Evolutionary conservation across 53 echinoderm and acorn worm species (phyloP), one percentile per base, ranked within the genome.

Genomic region (Paracentrotus lividus): DNA sequence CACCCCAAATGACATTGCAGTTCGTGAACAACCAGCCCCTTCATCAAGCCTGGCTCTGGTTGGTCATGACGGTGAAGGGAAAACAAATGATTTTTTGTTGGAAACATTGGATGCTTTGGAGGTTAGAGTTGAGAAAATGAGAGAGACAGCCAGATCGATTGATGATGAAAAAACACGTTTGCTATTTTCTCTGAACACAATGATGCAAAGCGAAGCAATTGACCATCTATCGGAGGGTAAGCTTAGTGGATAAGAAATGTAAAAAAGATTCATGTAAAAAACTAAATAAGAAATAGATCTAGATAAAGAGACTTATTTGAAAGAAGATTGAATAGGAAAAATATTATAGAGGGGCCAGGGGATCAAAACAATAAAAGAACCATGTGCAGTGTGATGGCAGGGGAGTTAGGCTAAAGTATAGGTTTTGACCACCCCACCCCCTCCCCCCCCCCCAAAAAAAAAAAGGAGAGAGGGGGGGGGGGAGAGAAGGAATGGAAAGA

Each of bases 101-200:
- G 67, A 93, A 43, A 95, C 97, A 1, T 91, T 98, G 51, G 98
- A 98, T 93, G 96, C 95, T n/a, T 78, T 98, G 51, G 98, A 98
- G 72, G 92, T 78, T 77, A 85, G 95, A 66, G 97, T 97, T 0
- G 98, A 98, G 90, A 93, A 88, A 66, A 91, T 98, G 86, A 91
- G 98, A 32, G 95, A 98, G 54, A 93, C 93, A 7, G 98, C 97
- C 33, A 94, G 94, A 92, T 66, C 93, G 23, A 87, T 96, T 12
- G 90, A 94, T 24, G 95, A 94, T 27, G 96, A 98, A 52, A 96
- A 93, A 84, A 49, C 51, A 49, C 12, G 60, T 26, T 84, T 98
- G 21, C 85, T 98, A 61, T 6, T 75, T 7, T 95, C 94, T 2
- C 88, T 98, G 3, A 57, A 96, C 29, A 92, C 93, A 15, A 33